Evolutionary conservation across 2,888 invertebrate species (phyloP).

Genomic region (Eueremaeus valkanovi): DNA sequence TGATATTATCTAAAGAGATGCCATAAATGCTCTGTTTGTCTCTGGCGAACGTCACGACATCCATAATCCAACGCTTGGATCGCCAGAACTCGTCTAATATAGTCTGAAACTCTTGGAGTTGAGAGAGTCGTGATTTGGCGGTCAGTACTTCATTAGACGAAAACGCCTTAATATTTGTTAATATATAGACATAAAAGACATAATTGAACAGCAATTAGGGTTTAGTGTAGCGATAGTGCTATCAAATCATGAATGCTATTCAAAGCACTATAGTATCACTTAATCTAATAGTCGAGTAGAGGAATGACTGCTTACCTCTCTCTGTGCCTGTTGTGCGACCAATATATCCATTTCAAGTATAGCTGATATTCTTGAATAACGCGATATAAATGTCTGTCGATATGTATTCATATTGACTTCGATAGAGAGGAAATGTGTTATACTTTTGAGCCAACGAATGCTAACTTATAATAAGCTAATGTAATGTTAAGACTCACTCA

Average conservation of each 20-base stretch:
- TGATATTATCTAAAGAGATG: slow-evolving; percentile 50
- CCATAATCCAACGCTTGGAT: slow-evolving; percentile 90
- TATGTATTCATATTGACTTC: slow-evolving; percentile 94
- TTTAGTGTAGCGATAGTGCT: too few species aligned
- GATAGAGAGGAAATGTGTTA: slow-evolving; percentile 52
- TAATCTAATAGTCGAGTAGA: too few species aligned
- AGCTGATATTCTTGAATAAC: slow-evolving; percentile 87
- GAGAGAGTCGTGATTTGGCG: slow-evolving; percentile 76
- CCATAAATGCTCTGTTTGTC: slow-evolving; percentile 61
- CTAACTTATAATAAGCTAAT: background rate
- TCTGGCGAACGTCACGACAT: slow-evolving; percentile 86
- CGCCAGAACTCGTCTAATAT: slow-evolving; percentile 88
- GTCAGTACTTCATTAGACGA: slow-evolving; percentile 78
- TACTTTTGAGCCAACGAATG: too few species aligned
- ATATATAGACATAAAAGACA: slow-evolving; percentile 1
- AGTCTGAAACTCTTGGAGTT: slow-evolving; percentile 76
- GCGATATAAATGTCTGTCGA: slow-evolving; percentile 79
- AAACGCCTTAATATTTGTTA: slow-evolving; percentile 64
- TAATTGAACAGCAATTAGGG: slow-evolving; percentile 19
- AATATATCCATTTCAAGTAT: slow-evolving; percentile 87
- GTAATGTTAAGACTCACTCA: slow-evolving; percentile 55
- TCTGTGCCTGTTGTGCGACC: slow-evolving; percentile 82
- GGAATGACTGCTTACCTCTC: slow-evolving; percentile 60
- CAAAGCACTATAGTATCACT: too few species aligned
- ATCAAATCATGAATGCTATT: too few species aligned